Conservation (phyloP, 2,888 invertebrate species). For the Acrobasis suavella region DNA sequence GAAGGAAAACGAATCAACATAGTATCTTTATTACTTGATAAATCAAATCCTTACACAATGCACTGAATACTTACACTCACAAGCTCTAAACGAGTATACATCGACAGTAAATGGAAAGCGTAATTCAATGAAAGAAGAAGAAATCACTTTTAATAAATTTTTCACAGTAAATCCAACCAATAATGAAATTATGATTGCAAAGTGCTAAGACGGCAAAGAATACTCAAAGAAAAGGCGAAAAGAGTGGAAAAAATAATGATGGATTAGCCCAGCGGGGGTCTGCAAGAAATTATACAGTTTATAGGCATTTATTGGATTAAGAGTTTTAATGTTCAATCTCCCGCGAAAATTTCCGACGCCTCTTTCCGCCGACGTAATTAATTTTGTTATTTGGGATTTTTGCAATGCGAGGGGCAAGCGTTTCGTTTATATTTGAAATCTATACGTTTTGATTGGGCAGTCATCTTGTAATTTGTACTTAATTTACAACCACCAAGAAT, state of each 20-base stretch:
- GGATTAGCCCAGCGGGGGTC: constrained; percentile 47
- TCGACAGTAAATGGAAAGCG: neutral
- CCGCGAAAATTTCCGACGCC: constrained; percentile 45
- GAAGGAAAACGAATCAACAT: too few species aligned
- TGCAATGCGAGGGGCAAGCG: constrained; percentile 42
- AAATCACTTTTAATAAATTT: constrained; percentile 1
- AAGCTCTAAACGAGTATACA: neutral
- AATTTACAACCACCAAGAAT: too few species aligned
- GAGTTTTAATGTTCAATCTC: constrained; percentile 58
- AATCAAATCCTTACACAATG: too few species aligned
- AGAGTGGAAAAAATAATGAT: constrained; percentile 58
- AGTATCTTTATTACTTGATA: too few species aligned
- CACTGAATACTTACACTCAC: too few species aligned
- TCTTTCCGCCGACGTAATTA: constrained; percentile 56
- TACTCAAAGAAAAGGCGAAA: constrained; percentile 27
- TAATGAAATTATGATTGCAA: constrained; percentile 45
- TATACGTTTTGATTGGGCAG: constrained; percentile 22
- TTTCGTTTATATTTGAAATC: constrained; percentile 44
- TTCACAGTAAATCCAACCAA: constrained; percentile 6
- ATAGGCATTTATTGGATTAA: constrained; percentile 61
- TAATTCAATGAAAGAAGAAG: neutral
- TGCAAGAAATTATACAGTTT: constrained; percentile 53
- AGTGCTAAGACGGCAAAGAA: constrained; percentile 30
- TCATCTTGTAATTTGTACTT: too few species aligned
- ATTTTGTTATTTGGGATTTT: constrained; percentile 60